Percentiles rank a stretch among this genome's conserved stretches.
phyloP scores from a whole-genome alignment of 2,797 vertebrate genomes.

The Gymnothorax javanicus region DNA sequence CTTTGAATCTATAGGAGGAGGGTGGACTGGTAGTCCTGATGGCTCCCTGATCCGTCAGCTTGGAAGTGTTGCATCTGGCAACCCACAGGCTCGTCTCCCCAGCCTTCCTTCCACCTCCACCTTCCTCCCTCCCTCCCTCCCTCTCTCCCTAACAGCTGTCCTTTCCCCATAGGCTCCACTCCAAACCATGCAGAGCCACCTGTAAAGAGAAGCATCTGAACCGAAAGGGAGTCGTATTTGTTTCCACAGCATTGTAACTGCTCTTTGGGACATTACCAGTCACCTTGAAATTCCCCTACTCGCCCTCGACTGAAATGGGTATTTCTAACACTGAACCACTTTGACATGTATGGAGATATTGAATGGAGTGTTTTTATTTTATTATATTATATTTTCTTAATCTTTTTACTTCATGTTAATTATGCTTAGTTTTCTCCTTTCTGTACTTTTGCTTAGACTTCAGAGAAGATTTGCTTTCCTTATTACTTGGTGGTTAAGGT shows the following conservation, averaged over 20 bases:
- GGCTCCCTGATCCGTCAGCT: slow-evolving; percentile 49
- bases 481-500: neutral
- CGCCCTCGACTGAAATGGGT: neutral
- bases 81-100: slow-evolving; percentile 65
- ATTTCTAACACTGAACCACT: neutral
- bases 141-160: neutral
- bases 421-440: neutral
- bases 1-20: slow-evolving; percentile 35
- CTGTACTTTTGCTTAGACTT: neutral
- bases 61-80: slow-evolving; percentile 62
- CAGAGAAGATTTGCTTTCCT: neutral
- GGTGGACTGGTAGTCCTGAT: slow-evolving; percentile 59
- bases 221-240: neutral
- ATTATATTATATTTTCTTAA: too few relatives aligned
- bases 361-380: neutral
- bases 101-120: neutral
- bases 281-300: neutral
- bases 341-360: neutral
- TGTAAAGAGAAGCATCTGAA: neutral
- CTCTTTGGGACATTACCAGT: neutral
- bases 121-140: neutral
- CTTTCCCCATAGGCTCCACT: too few relatives aligned
- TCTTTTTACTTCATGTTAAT: too few relatives aligned
- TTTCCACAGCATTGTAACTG: neutral
- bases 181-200: neutral